These are phyloP conservation scores for Nebria brevicollis DNA, from an alignment of 2,888 invertebrate species.

Conservation along the genomic window DNA sequence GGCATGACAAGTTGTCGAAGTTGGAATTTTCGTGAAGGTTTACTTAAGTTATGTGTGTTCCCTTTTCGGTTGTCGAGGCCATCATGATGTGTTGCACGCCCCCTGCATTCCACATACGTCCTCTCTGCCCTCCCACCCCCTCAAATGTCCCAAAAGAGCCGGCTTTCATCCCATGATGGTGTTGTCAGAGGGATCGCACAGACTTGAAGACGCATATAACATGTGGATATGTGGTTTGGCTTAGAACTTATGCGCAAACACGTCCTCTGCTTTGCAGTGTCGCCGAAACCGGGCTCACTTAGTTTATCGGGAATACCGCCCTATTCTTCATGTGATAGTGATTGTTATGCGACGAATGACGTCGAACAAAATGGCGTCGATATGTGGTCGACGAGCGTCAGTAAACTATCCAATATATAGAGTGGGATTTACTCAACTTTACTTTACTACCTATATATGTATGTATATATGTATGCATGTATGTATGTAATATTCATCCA, in stretches of 20 bases:
- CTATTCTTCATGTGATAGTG: background rate
- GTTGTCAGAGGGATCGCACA: background rate
- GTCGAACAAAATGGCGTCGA: conserved; percentile 11
- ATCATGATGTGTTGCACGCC: conserved; percentile 9
- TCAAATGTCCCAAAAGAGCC: background rate
- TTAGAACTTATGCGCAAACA: conserved; percentile 12
- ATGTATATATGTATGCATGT: background rate
- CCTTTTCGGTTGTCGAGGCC: background rate
- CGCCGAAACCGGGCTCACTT: background rate
- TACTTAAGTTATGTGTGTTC: background rate
- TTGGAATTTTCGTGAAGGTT: background rate
- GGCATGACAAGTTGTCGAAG: background rate
- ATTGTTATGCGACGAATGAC: conserved; percentile 17
- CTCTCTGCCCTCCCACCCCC: background rate
- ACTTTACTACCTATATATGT: background rate
- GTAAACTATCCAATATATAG: conserved; percentile 8
- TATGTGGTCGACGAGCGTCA: background rate
- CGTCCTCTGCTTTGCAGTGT: background rate
- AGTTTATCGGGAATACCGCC: background rate
- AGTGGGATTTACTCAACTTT: conserved; percentile 13
- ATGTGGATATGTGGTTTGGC: conserved; percentile 16
- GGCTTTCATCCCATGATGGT: background rate
- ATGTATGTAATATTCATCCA: background rate
- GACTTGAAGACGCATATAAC: conserved; percentile 19
- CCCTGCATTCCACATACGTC: background rate